Percentiles rank a stretch among this genome's conserved stretches.
These are phyloP conservation scores for Epizoanthus fatuus DNA, from an alignment of 92 coral and sea anemone genomes.

Conservation along the genomic window DNA sequence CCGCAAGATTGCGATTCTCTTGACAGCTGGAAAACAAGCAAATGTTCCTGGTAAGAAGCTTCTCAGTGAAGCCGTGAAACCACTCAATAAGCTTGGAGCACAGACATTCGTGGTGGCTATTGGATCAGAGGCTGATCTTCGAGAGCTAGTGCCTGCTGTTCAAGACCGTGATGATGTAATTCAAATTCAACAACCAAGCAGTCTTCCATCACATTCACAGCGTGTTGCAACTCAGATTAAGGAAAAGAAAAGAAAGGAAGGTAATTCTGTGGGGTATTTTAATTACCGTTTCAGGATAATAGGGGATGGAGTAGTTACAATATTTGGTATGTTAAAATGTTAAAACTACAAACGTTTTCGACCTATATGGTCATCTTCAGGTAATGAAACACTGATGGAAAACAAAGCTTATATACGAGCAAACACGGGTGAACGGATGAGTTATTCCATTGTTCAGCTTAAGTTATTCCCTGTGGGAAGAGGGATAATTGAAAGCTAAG, in stretches of 20 bases:
- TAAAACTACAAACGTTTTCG: no score
- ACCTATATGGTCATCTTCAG: no score
- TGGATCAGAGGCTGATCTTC: constrained; percentile 59
- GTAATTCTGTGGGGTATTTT: not conserved
- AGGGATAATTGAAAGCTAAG: no score
- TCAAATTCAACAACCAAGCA: not conserved
- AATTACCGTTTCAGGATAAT: no score
- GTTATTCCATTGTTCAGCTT: no score
- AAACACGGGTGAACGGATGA: no score
- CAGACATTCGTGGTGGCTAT: constrained; percentile 73
- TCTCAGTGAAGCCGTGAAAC: constrained; percentile 61
- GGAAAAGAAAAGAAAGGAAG: constrained; percentile 9
- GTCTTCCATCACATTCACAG: not conserved
- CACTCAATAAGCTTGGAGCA: constrained; percentile 59
- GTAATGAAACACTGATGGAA: no score
- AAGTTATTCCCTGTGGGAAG: no score
- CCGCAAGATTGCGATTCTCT: constrained; percentile 73
- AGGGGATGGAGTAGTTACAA: no score
- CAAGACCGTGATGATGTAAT: constrained; percentile 46
- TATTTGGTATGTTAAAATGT: no score
- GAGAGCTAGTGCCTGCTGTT: constrained; percentile 53
- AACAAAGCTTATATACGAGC: no score
- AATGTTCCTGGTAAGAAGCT: constrained; percentile 54
- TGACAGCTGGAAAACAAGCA: constrained; percentile 82
- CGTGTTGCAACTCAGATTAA: constrained; percentile 24